Evolutionary conservation across 2,113 vertebrate genomes (phyloP), one percentile per base, ranked within the genome.

Genomic region (Chamaetylas fuelleborni): DNA sequence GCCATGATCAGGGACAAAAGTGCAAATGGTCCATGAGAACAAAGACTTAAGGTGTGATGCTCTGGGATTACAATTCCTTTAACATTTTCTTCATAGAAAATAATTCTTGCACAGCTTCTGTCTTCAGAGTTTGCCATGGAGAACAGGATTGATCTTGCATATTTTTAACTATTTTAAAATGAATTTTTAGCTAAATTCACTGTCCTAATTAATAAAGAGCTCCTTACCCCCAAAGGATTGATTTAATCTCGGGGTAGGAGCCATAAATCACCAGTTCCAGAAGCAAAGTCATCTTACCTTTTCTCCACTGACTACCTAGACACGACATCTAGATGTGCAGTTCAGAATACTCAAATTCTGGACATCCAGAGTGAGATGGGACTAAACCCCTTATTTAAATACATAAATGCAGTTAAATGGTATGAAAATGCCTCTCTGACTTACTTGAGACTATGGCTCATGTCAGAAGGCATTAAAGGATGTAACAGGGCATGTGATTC

Each of bases 311-410:
- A 16, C 10, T 53, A 29, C 3, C 0, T 0, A 86, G 42, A 25
- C 31, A 61, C 1, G 12, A 45, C n/a, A 62, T 11, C 5, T 26
- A 29, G 50, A 34, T 0, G 0, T 14, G 28, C 16, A 28, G 16
- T 14, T 81, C 38, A 67, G 24, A 34, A 40, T 62, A 28, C n/a
- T 19, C 43, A 47, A 8, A 6, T 71, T 65, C 42, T 53, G 34
- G 22, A 33, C n/a, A 38, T 7, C 3, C 20, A 53, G 77, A 74
- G 20, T 22, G 12, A 38, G 20, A 19, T 24, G 15, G 74, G 86
- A 86, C 5, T 62, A 61, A 70, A 3, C 2, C 19, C 14, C 7
- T 53, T 18, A 34, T 53, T 80, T 83, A 64, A 62, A 57, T 11
- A 26, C 4, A 62, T 34, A 45, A 76, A 48, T 56, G 9, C 22